Base-by-base conservation (phyloP, 2,113 vertebrate genomes). In the Astatotilapia flaviijosephi region DNA sequence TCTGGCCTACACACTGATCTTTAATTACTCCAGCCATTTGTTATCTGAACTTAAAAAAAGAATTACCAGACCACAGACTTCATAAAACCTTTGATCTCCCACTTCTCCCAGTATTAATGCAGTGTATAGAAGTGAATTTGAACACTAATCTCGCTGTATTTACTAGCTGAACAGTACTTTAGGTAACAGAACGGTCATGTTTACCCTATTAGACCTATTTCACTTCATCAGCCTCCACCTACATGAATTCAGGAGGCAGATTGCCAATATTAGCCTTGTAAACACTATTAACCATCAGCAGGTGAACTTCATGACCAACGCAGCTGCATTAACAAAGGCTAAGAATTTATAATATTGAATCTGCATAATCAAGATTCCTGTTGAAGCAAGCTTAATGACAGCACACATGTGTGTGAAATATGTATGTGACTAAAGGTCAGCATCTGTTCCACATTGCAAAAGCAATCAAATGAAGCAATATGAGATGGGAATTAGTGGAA, bases 11-110 rank as follows among this genome's bases (percentile, higher is more conserved):
- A 4, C 26, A 28, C 80, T 31, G 73, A 83, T 82, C 80, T 93
- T 62, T 86, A 88, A 86, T 91, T 80, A 89, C 83, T 89, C 40
- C 14, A 37, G 54, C 6, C 54, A 81, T 91, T 89, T 83, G 37
- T 87, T 85, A 83, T 83, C 47, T 60, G 15, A 86, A 86, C 85
- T 87, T 19, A 4, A 33, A 33, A 77, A 75, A 47, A 33, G 58
- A 80, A 87, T 6, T 33, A 47, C 62, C 53, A 55, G 70, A 51
- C 56, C 53, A 40, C 19, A 26, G 60, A 31, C 4, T 79, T 58
- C 19, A 28, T 9, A n/a, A 70, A 42, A 88, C 17, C 58, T 42
- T 19, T 51, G 19, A 86, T 77, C 17, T 42, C 19, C 28, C 23
- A 7, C 73, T 68, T 21, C 55, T 80, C 11, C 26, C 15, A 42